phyloP scores from a whole-genome alignment of 2,888 invertebrate species.

The Leptopterna dolabrata region DNA sequence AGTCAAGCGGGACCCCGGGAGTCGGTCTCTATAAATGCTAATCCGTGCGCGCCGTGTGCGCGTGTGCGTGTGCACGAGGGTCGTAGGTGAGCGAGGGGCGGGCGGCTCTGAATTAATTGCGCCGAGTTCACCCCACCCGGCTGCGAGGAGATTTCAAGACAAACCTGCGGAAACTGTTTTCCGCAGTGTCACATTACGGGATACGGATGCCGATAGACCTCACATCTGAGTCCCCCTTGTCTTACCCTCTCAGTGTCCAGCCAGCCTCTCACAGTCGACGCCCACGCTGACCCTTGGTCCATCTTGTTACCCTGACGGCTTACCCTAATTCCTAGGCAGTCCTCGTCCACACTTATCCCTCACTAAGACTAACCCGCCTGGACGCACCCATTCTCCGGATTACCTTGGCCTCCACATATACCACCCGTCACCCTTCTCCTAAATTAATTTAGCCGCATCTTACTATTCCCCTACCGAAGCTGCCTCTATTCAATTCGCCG shows the following conservation, averaged over 20 bases:
- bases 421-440: conserved; percentile 3
- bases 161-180: conserved; percentile 17
- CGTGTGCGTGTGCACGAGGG: background rate
- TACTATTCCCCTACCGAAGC: conserved; percentile 43
- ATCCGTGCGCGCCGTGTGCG: background rate
- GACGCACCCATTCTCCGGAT: conserved; percentile 48
- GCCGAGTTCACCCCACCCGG: background rate
- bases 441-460: conserved; percentile 52
- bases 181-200: conserved; percentile 23
- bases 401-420: conserved; percentile 28
- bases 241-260: background rate
- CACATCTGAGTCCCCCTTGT: background rate
- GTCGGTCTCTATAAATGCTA: conserved; percentile 37
- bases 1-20: conserved; percentile 4
- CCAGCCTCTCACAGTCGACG: background rate
- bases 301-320: conserved; percentile 53
- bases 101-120: conserved; percentile 15
- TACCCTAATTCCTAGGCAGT: conserved; percentile 57
- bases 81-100: background rate
- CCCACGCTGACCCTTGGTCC: background rate
- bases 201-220: conserved; percentile 43
- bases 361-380: conserved; percentile 46
- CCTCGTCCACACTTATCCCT: conserved; percentile 53
- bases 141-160: background rate
- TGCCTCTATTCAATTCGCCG: conserved; percentile 36